Evolutionary conservation across 2,888 invertebrate species (phyloP), one percentile per base, ranked within the genome.

Genomic region (Lithophane leautieri): DNA sequence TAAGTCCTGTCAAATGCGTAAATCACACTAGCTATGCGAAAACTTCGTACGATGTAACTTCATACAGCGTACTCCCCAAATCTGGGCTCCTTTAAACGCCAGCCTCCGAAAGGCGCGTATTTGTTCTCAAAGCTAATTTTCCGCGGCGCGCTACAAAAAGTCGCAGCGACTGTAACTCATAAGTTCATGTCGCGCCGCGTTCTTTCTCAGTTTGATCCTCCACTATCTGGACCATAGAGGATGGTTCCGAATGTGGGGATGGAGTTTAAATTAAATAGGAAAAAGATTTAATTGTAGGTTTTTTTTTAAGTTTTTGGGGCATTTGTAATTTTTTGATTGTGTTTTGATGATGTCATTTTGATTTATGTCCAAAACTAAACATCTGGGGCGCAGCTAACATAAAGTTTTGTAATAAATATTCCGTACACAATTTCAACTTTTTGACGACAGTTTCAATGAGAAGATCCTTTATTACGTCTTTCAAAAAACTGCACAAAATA

Each of bases 111-210:
- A 68, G 47, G 61, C 80, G 78, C 56, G 79, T 76, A 79, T 83
- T 85, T 85, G 79, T 81, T 81, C 81, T 42, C 76, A 73, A 76
- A 86, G 81, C 89, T 90, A 91, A 92, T 93, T 93, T 93, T 89
- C 89, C 86, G 86, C 88, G 84, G 86, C 88, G 85, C 86, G 81
- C 88, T 86, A 87, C 88, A 85, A 89, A 91, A 90, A 93, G 94
- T 94, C 94, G 92, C 86, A 85, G 88, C 88, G 89, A 89, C 89
- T 92, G 91, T 94, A 93, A 94, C 93, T 95, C 95, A 96, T 95
- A 95, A 95, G 94, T 94, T 93, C 91, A 94, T 94, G 94, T 93
- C 92, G 90, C 92, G 93, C 91, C 93, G 93, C 92, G 94, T 95
- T 95, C 95, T 92, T 89, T 86, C 88, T 91, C 90, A 85, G 91